Conservation (phyloP, 2,113 vertebrate genomes). For the Pitta sordida region DNA sequence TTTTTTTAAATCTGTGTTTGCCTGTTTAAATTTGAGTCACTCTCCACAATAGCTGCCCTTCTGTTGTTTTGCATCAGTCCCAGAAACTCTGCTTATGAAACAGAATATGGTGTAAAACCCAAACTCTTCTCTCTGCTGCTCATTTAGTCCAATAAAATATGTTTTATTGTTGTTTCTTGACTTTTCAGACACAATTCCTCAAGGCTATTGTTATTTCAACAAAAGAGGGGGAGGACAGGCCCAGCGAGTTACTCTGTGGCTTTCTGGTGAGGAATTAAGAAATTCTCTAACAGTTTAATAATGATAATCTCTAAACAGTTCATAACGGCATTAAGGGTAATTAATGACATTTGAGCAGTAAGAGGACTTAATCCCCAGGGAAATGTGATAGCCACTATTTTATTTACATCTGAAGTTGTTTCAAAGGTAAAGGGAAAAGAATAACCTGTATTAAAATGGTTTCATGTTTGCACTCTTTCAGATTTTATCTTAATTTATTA, state of each 20-base stretch:
- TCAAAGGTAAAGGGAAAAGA: conserved; percentile 12
- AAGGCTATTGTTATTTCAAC: conserved; percentile 59
- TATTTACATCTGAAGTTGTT: conserved; percentile 52
- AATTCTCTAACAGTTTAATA: conserved; percentile 62
- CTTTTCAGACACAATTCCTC: conserved; percentile 56
- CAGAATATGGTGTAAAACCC: background rate
- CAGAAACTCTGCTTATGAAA: background rate
- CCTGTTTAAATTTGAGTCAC: background rate
- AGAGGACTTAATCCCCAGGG: conserved; percentile 50
- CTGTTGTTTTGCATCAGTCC: background rate
- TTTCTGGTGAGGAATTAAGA: conserved; percentile 66
- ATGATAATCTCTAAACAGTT: conserved; percentile 69
- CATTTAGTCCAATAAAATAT: conserved; percentile 42
- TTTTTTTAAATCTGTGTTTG: background rate
- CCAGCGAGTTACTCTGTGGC: conserved; percentile 42
- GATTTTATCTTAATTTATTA: conserved; percentile 51
- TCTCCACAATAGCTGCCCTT: background rate
- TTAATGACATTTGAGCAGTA: conserved; percentile 67
- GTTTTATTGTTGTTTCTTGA: conserved; percentile 63
- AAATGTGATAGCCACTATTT: conserved; percentile 42
- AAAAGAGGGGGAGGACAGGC: conserved; percentile 14
- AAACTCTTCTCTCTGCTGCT: conserved; percentile 35
- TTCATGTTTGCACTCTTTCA: conserved; percentile 17
- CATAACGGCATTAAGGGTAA: conserved; percentile 60
- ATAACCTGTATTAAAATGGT: background rate